Evolutionary conservation across 92 coral and sea anemone species (phyloP).

Genomic region (Montipora capitata): DNA sequence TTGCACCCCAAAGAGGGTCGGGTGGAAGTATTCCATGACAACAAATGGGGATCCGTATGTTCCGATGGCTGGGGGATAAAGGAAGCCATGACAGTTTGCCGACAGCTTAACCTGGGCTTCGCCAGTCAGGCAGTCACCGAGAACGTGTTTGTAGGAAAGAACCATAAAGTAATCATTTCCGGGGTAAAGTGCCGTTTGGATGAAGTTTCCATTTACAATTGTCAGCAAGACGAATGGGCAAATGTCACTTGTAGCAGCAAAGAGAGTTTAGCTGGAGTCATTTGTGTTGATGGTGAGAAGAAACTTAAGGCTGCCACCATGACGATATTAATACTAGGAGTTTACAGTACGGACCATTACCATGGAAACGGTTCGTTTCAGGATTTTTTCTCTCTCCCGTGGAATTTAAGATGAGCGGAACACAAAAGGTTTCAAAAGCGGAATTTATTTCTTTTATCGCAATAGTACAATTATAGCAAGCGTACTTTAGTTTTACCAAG

Average conservation of each 20-base stretch:
- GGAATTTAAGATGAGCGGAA: too few relatives aligned
- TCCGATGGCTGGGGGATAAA: slow-evolving; percentile 92
- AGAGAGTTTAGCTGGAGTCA: slow-evolving; percentile 82
- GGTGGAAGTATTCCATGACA: slow-evolving; percentile 84
- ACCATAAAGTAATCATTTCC: slow-evolving; percentile 60
- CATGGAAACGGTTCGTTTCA: too few relatives aligned
- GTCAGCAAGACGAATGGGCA: slow-evolving; percentile 78
- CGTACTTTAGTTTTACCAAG: too few relatives aligned
- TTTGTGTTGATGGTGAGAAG: slow-evolving; percentile 81
- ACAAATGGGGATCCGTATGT: slow-evolving; percentile 90
- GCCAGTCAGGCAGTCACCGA: slow-evolving; percentile 68
- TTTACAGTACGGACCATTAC: too few relatives aligned
- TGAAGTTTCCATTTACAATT: slow-evolving; percentile 82
- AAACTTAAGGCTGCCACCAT: too few relatives aligned
- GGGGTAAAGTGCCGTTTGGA: slow-evolving; percentile 84
- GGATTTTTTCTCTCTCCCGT: too few relatives aligned
- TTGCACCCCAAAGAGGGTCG: slow-evolving; percentile 77
- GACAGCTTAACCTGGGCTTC: slow-evolving; percentile 85
- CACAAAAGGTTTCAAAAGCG: too few relatives aligned
- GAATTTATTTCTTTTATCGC: too few relatives aligned
- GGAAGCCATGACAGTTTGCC: slow-evolving; percentile 91
- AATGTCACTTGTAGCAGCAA: slow-evolving; percentile 73
- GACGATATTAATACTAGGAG: too few relatives aligned
- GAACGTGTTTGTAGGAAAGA: slow-evolving; percentile 45
- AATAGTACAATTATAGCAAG: too few relatives aligned